Evolutionary conservation across 1,140 invertebrate species (phyloP).

Genomic region (Bombus affinis): DNA sequence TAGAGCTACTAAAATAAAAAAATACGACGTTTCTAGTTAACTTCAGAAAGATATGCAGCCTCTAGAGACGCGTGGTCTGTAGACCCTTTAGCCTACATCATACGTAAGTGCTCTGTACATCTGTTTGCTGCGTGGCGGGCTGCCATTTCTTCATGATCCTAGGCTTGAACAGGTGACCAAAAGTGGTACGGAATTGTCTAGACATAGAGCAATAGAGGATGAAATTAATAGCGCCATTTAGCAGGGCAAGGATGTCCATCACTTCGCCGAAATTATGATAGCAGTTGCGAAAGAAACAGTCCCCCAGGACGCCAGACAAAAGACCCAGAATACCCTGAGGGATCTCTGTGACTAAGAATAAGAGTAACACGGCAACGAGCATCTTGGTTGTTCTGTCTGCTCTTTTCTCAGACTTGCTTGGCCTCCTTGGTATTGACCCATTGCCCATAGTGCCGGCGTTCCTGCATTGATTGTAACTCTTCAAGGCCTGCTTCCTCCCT

Average conservation of each 20-base stretch:
- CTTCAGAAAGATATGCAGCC: not conserved
- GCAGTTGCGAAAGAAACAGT: constrained; percentile 89
- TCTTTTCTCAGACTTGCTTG: constrained; percentile 86
- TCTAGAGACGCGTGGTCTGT: constrained; percentile 44
- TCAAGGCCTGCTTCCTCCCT: constrained; percentile 86
- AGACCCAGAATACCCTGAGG: constrained; percentile 91
- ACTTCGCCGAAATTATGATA: constrained; percentile 93
- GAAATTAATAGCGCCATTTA: constrained; percentile 97
- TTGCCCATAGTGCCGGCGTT: not conserved
- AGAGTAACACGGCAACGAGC: constrained; percentile 92
- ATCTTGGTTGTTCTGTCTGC: constrained; percentile 95
- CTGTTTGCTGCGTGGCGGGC: constrained; percentile 82
- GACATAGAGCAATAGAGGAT: constrained; percentile 98
- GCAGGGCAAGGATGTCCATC: constrained; percentile 95
- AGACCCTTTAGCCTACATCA: constrained; percentile 70
- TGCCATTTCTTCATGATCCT: constrained; percentile 77
- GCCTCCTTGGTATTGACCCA: constrained; percentile 56
- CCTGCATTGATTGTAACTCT: constrained; percentile 83
- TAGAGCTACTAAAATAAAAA: too few relatives aligned
- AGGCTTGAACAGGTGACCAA: constrained; percentile 88
- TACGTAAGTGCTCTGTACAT: constrained; percentile 83
- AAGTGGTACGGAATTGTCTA: constrained; percentile 94
- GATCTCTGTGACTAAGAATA: constrained; percentile 94
- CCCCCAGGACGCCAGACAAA: constrained; percentile 88
- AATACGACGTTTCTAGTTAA: too few relatives aligned